Conservation (phyloP, 2,888 invertebrate genomes). For the Hydraecia micacea region DNA sequence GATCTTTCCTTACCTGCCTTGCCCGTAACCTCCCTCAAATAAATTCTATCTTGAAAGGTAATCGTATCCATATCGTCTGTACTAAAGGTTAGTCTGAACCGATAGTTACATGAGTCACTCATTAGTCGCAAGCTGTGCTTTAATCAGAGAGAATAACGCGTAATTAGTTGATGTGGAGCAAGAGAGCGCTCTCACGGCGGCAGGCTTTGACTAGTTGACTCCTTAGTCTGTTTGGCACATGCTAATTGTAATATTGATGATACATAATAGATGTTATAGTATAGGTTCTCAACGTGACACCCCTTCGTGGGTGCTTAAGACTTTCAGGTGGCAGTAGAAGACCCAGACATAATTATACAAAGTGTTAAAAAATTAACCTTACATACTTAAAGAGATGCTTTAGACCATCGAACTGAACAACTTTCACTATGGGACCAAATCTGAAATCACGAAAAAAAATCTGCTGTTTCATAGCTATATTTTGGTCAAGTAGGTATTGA, state of each 20-base stretch:
- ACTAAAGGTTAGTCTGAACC: constrained; percentile 57
- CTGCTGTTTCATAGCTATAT: no score
- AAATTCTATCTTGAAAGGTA: no score
- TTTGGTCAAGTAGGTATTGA: no score
- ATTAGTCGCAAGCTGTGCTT: constrained; percentile 90
- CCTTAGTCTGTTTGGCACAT: constrained; percentile 59
- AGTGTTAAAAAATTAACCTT: no score
- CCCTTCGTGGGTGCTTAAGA: not conserved
- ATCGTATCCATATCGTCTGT: constrained; percentile 48
- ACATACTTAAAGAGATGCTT: no score
- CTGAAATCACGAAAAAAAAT: no score
- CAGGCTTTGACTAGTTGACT: constrained; percentile 80
- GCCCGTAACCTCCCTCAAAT: no score
- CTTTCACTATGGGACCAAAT: no score
- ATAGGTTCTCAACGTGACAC: not conserved
- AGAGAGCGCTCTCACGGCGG: constrained; percentile 76
- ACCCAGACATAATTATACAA: not conserved
- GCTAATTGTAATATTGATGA: constrained; percentile 47
- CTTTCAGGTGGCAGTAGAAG: not conserved
- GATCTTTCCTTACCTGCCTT: no score
- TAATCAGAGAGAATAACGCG: constrained; percentile 88
- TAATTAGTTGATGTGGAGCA: constrained; percentile 85
- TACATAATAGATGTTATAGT: not conserved
- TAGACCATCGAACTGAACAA: no score
- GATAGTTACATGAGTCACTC: constrained; percentile 85